Percentiles rank a stretch among this genome's conserved stretches.
Conservation (phyloP, 2,797 vertebrate species). For the Carcharodon carcharias region DNA sequence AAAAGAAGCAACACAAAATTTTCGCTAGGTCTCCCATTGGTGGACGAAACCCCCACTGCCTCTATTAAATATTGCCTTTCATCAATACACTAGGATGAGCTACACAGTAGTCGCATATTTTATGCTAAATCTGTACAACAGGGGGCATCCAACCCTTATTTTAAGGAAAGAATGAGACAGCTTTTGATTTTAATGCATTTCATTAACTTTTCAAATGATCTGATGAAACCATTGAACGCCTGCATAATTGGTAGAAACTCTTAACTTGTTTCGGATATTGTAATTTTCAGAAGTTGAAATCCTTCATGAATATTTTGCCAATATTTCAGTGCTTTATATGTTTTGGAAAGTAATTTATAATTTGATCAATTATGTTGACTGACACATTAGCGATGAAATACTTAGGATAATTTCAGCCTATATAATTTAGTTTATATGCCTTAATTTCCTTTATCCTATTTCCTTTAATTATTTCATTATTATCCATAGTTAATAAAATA, state of each 20-base stretch:
- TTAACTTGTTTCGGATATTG: neutral
- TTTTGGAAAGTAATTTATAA: constrained; percentile 28
- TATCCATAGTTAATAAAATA: constrained; percentile 13
- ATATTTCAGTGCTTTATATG: neutral
- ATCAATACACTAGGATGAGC: neutral
- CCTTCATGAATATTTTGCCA: neutral
- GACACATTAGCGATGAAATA: neutral
- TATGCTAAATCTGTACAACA: neutral
- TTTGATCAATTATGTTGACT: neutral
- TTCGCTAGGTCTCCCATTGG: neutral
- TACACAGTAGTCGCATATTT: neutral
- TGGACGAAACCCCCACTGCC: no score
- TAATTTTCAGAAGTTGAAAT: neutral
- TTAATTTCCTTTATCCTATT: neutral
- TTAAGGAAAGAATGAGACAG: neutral
- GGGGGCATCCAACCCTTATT: neutral
- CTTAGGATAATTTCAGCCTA: neutral
- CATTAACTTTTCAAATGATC: constrained; percentile 7
- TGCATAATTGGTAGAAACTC: neutral
- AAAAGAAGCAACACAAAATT: neutral
- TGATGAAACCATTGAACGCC: neutral
- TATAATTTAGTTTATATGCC: neutral
- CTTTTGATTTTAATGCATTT: constrained; percentile 10
- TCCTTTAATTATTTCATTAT: neutral
- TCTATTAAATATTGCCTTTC: neutral